Conservation (phyloP, 2,113 vertebrate species). For the Puntigrus tetrazona region DNA sequence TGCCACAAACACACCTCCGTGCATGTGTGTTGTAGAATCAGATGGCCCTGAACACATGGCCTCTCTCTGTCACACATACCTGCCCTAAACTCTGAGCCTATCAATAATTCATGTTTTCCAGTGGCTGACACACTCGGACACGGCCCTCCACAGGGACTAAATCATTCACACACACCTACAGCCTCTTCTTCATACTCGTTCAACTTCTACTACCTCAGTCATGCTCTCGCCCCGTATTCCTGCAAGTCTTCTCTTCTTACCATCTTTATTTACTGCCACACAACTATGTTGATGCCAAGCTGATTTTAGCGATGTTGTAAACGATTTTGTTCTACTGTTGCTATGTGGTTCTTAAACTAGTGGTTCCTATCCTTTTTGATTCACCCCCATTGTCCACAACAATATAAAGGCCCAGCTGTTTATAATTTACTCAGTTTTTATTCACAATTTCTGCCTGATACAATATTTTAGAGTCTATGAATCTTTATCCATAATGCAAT, state of each 20-base stretch:
- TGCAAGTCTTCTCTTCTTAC: neutral
- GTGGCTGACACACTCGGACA: slow-evolving; percentile 33
- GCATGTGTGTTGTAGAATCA: slow-evolving; percentile 4
- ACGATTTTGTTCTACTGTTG: neutral
- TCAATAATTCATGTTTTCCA: slow-evolving; percentile 46
- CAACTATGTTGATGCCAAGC: neutral
- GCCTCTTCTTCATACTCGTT: neutral
- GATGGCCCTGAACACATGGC: slow-evolving; percentile 15
- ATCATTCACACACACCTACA: slow-evolving; percentile 21
- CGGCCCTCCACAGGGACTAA: slow-evolving; percentile 13
- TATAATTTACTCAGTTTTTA: too few relatives aligned
- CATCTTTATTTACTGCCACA: neutral
- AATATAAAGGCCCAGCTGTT: neutral
- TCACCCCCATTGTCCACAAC: neutral
- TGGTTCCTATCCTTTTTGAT: neutral
- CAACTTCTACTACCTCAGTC: neutral
- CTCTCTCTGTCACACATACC: slow-evolving; percentile 35
- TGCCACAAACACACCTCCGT: slow-evolving; percentile 23
- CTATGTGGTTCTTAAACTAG: neutral
- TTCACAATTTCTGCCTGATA: neutral
- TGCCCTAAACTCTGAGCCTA: slow-evolving; percentile 36
- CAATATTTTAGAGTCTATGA: too few relatives aligned
- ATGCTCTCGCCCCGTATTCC: neutral
- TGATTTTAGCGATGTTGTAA: neutral
- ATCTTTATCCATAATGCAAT: too few relatives aligned